Conservation (phyloP, 2,797 vertebrate species). For the Lepus oiostolus region DNA sequence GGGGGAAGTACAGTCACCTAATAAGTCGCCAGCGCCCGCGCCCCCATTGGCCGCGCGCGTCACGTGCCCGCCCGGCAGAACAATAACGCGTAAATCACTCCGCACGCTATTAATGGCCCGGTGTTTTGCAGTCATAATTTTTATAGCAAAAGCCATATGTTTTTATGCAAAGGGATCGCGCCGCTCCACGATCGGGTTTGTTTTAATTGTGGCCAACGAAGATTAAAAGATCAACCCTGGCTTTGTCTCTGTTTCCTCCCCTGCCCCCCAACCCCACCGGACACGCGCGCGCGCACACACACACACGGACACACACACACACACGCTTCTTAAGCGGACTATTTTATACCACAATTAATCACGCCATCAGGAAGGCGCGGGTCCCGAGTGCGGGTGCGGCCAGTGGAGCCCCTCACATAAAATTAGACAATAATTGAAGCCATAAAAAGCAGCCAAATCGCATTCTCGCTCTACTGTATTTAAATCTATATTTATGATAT, state of each 20-base stretch:
- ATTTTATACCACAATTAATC: slow-evolving; percentile 93
- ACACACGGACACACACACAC: background rate
- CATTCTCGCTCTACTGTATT: slow-evolving; percentile 88
- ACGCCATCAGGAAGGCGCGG: slow-evolving; percentile 89
- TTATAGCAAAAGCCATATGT: slow-evolving; percentile 96
- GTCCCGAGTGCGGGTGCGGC: slow-evolving; percentile 82
- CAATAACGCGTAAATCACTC: slow-evolving; percentile 99
- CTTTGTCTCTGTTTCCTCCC: slow-evolving; percentile 69
- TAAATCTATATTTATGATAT: slow-evolving; percentile 91
- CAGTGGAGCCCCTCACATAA: slow-evolving; percentile 88
- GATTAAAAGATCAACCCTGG: slow-evolving; percentile 89
- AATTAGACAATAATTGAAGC: slow-evolving; percentile 90
- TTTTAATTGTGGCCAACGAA: slow-evolving; percentile 92
- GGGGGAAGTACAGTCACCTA: slow-evolving; percentile 94
- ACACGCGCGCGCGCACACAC: background rate
- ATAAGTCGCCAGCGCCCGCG: slow-evolving; percentile 95
- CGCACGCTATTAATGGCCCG: slow-evolving; percentile 96
- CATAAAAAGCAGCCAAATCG: slow-evolving; percentile 88
- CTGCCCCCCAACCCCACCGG: background rate
- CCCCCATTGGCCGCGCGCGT: slow-evolving; percentile 93
- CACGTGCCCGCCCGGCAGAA: slow-evolving; percentile 96
- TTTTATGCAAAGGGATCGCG: slow-evolving; percentile 95
- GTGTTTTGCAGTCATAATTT: slow-evolving; percentile 98
- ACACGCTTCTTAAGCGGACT: slow-evolving; percentile 88
- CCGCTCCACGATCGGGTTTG: slow-evolving; percentile 93